These are phyloP conservation scores for Blastobasis lacticolella DNA, from an alignment of 2,888 invertebrate species.

Conservation along the genomic window DNA sequence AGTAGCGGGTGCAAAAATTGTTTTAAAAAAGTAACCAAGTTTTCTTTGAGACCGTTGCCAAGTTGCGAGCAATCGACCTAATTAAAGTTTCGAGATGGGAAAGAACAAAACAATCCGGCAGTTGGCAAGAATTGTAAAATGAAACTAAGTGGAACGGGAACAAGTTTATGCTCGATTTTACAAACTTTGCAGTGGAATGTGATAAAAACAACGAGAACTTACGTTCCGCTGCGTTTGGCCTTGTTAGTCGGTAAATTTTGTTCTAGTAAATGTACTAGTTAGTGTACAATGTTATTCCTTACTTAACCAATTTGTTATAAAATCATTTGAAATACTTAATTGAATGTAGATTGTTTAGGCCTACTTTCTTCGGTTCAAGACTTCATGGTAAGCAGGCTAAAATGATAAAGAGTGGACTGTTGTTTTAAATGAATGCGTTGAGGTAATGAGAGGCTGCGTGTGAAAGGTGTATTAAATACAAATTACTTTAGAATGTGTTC, in stretches of 20 bases:
- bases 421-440: no score
- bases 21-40: background rate
- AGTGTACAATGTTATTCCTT: no score
- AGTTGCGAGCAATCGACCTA: conserved; percentile 10
- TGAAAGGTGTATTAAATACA: no score
- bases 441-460: no score
- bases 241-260: background rate
- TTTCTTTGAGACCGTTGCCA: conserved; percentile 4
- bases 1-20: background rate
- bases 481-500: no score
- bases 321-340: no score
- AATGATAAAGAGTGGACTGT: no score
- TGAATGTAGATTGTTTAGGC: no score
- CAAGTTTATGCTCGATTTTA: background rate
- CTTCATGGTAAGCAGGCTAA: no score
- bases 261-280: background rate
- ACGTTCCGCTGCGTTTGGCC: no score
- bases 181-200: background rate
- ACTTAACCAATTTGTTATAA: no score
- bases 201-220: background rate
- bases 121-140: conserved; percentile 4
- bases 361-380: no score
- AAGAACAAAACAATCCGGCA: conserved; percentile 3
- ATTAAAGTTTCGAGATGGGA: conserved; percentile 11
- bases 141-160: background rate